Conservation (phyloP, 2,888 invertebrate genomes). For the Atethmia centrago region DNA sequence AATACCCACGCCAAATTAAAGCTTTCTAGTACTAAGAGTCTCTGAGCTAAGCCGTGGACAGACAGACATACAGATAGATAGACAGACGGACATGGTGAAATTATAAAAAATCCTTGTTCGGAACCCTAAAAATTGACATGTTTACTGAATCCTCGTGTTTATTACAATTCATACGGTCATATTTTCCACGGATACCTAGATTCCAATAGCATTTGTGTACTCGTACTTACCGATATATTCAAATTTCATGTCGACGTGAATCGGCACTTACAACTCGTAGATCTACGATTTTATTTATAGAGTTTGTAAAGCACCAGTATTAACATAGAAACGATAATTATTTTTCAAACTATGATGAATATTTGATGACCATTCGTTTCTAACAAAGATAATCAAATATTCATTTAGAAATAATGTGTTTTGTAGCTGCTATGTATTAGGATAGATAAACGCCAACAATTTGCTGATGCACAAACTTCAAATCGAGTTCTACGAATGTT, state of each 20-base stretch:
- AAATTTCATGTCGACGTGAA: slow-evolving; percentile 35
- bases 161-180: slow-evolving; percentile 26
- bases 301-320: slow-evolving; percentile 33
- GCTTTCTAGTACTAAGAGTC: too few relatives aligned
- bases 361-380: slow-evolving; percentile 29
- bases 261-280: slow-evolving; percentile 31
- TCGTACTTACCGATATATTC: slow-evolving; percentile 29
- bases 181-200: slow-evolving; percentile 29
- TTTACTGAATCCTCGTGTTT: slow-evolving; percentile 5
- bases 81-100: too few relatives aligned
- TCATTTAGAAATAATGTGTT: slow-evolving; percentile 4
- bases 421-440: slow-evolving; percentile 1
- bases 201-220: slow-evolving; percentile 33
- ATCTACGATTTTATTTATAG: slow-evolving; percentile 41
- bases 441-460: slow-evolving; percentile 43
- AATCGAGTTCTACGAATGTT: slow-evolving; percentile 68
- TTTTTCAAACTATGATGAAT: slow-evolving; percentile 43
- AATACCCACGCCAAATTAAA: too few relatives aligned
- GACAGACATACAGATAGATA: too few relatives aligned
- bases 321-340: slow-evolving; percentile 43
- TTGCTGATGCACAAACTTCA: slow-evolving; percentile 55
- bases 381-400: slow-evolving; percentile 22
- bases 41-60: too few relatives aligned
- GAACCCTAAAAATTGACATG: too few relatives aligned
- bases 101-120: too few relatives aligned